These are phyloP conservation scores for Stenopsyche tienmushanensis DNA, from an alignment of 1,140 invertebrate genomes.

Conservation along the genomic window DNA sequence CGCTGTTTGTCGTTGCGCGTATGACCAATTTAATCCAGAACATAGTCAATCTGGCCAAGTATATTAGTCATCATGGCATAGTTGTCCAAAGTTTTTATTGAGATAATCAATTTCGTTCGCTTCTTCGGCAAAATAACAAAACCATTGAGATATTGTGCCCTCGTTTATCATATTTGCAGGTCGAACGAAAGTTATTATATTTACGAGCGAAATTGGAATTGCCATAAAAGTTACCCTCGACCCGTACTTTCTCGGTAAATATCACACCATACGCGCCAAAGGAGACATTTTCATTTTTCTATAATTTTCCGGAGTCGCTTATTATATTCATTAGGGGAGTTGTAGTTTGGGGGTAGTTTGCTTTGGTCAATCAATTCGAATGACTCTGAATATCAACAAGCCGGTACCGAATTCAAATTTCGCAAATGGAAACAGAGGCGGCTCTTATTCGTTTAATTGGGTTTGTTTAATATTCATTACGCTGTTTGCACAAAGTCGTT, in stretches of 20 bases:
- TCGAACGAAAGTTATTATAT: slow-evolving; percentile 18
- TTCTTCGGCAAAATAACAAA: slow-evolving; percentile 4
- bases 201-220: slow-evolving; percentile 19
- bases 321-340: background rate
- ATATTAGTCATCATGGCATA: slow-evolving; percentile 16
- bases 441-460: background rate
- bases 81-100: slow-evolving; percentile 26
- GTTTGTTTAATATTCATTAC: slow-evolving; percentile 11
- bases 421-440: background rate
- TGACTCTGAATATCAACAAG: no score
- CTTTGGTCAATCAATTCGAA: slow-evolving; percentile 3
- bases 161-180: slow-evolving; percentile 26
- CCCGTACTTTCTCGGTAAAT: no score
- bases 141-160: slow-evolving; percentile 13
- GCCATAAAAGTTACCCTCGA: background rate
- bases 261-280: no score
- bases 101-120: slow-evolving; percentile 21
- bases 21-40: no score
- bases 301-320: no score
- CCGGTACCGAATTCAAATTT: slow-evolving; percentile 7
- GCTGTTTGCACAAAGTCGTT: slow-evolving; percentile 2
- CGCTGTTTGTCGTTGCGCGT: no score
- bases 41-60: no score
- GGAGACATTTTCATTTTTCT: no score
- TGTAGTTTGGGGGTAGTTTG: background rate